These are phyloP conservation scores for Cordylochernes scorpioides DNA, from an alignment of 2,888 invertebrate genomes.

Conservation along the genomic window DNA sequence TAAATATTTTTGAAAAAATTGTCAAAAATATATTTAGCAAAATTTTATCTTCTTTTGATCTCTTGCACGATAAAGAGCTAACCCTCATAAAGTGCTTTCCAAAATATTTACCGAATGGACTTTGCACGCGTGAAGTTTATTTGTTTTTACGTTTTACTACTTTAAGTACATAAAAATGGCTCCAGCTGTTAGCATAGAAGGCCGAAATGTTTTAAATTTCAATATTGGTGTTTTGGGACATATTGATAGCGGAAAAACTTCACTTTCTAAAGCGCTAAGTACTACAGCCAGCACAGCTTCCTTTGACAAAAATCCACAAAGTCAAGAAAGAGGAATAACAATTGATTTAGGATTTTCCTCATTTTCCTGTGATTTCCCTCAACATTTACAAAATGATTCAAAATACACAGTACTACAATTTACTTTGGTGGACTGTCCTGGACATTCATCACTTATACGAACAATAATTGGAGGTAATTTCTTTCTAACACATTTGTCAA, in stretches of 20 bases:
- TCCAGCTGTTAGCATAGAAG: no score
- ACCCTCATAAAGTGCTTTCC: no score
- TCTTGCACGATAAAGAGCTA: no score
- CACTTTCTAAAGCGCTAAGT: constrained; percentile 37
- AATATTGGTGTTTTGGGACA: constrained; percentile 47
- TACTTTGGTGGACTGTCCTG: constrained; percentile 48
- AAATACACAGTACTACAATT: constrained; percentile 28
- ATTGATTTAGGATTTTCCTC: constrained; percentile 45
- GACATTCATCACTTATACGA: constrained; percentile 42
- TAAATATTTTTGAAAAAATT: no score
- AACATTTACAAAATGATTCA: constrained; percentile 19
- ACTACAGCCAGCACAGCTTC: constrained; percentile 39
- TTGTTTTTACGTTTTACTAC: no score
- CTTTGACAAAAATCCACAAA: constrained; percentile 47
- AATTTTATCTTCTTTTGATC: no score
- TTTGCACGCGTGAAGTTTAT: no score
- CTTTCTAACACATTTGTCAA: no score
- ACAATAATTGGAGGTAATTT: constrained; percentile 35
- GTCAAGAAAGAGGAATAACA: constrained; percentile 41
- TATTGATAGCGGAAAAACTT: constrained; percentile 47
- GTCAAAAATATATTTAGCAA: no score
- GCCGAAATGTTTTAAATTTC: constrained; percentile 32
- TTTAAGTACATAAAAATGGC: no score
- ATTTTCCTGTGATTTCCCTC: constrained; percentile 27
- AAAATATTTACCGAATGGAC: no score